These are phyloP conservation scores for Ommatoiulus sabulosus DNA, from an alignment of 2,888 invertebrate genomes.

Conservation along the genomic window DNA sequence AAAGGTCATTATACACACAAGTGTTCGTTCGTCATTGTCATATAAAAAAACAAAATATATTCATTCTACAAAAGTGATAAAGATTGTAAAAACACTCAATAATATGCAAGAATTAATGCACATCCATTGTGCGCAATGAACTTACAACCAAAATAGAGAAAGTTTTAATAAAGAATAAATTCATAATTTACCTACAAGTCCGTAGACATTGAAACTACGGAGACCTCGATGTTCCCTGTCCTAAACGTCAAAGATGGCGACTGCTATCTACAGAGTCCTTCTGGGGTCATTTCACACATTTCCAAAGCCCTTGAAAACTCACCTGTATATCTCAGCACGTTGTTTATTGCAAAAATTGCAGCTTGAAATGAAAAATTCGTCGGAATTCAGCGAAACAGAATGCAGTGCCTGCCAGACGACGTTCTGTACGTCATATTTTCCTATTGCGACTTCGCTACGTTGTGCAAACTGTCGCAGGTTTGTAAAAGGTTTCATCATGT, in stretches of 20 bases:
- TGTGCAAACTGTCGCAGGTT: slow-evolving; percentile 28
- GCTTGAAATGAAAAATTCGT: slow-evolving; percentile 1
- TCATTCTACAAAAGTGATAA: no score
- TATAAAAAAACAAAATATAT: no score
- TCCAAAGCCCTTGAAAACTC: not conserved
- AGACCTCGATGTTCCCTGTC: not conserved
- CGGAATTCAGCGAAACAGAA: not conserved
- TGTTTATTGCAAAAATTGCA: not conserved
- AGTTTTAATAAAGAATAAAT: no score
- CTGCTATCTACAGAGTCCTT: not conserved
- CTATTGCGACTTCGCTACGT: not conserved
- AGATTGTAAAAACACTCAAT: no score
- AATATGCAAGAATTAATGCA: no score
- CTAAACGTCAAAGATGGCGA: no score
- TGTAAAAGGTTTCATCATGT: slow-evolving; percentile 50
- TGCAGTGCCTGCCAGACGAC: slow-evolving; percentile 48
- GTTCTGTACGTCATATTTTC: slow-evolving; percentile 42
- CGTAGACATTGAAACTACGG: no score
- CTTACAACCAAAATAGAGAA: no score
- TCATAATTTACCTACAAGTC: no score
- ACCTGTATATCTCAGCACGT: not conserved
- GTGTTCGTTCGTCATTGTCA: not conserved
- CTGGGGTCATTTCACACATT: not conserved
- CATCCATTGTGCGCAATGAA: no score
- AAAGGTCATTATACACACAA: not conserved